Percentiles rank a stretch among this genome's conserved stretches.
phyloP scores from a whole-genome alignment of 64 coral and sea anemone genomes.

The Porites australiensis region DNA sequence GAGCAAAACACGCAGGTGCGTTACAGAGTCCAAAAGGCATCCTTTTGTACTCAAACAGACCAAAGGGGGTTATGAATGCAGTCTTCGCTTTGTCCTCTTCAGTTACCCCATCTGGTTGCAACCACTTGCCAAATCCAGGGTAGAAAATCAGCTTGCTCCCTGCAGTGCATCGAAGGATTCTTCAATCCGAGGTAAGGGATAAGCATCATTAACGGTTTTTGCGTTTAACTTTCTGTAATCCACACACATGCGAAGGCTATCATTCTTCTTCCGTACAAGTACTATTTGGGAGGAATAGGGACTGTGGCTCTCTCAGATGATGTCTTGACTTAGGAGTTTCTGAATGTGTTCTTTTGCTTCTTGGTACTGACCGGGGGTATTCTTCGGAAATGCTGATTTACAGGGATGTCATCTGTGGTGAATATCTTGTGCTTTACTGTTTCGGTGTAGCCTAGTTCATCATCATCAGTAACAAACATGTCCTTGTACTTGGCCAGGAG shows the following conservation, averaged over 20 bases:
- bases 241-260: conserved; percentile 28
- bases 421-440: too few relatives aligned
- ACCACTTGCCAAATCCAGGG: too few relatives aligned
- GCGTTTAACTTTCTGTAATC: conserved; percentile 34
- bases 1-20: too few relatives aligned
- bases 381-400: too few relatives aligned
- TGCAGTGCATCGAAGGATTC: conserved; percentile 33
- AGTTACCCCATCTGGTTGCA: too few relatives aligned
- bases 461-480: too few relatives aligned
- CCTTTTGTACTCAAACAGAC: too few relatives aligned
- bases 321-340: conserved; percentile 20
- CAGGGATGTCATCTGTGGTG: too few relatives aligned
- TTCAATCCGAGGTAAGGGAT: conserved; percentile 56
- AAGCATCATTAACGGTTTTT: conserved; percentile 48
- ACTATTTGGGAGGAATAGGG: conserved; percentile 56
- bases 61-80: too few relatives aligned
- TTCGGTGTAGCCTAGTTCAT: too few relatives aligned
- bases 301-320: conserved; percentile 57
- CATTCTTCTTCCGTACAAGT: conserved; percentile 50
- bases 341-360: conserved; percentile 62
- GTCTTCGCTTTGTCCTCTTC: conserved; percentile 40
- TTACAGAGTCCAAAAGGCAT: too few relatives aligned
- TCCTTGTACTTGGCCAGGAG: background rate
- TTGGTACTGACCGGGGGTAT: conserved; percentile 19
- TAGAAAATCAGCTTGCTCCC: conserved; percentile 30